phyloP scores from a whole-genome alignment of 2,888 invertebrate genomes.

The Heteromyza rotundicornis region DNA sequence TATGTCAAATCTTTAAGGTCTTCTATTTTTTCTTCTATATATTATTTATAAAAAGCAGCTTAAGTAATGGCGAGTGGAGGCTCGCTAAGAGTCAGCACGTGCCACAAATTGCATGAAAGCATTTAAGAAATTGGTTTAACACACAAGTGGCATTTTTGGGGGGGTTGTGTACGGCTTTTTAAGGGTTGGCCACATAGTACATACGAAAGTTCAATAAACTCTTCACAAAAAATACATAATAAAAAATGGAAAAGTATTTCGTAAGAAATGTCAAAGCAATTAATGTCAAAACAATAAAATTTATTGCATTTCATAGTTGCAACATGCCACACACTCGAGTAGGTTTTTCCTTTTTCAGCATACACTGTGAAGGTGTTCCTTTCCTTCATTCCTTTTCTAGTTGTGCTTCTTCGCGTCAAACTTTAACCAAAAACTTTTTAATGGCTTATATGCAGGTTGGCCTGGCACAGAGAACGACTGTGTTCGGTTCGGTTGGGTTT shows the following conservation, averaged over 20 bases:
- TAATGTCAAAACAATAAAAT: slow-evolving; percentile 4
- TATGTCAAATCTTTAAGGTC: not conserved
- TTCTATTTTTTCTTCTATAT: too few species aligned
- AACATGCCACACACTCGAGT: too few species aligned
- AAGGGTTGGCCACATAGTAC: not conserved
- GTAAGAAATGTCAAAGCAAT: slow-evolving; percentile 10
- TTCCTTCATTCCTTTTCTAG: too few species aligned
- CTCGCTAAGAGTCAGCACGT: slow-evolving; percentile 3
- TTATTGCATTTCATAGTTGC: slow-evolving; percentile 1
- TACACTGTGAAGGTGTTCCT: too few species aligned
- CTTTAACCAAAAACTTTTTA: not conserved
- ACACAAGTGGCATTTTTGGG: not conserved
- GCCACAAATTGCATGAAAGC: slow-evolving; percentile 17
- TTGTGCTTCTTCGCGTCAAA: not conserved
- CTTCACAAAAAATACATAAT: not conserved
- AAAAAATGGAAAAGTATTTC: not conserved
- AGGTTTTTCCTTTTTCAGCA: not conserved
- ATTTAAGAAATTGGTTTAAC: slow-evolving; percentile 15
- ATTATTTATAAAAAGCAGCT: too few species aligned
- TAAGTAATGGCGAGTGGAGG: too few species aligned
- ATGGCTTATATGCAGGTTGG: too few species aligned
- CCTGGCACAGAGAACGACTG: too few species aligned
- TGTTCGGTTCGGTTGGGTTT: too few species aligned
- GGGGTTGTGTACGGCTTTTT: not conserved
- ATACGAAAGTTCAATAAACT: not conserved